phyloP scores from a whole-genome alignment of 1,140 invertebrate species.

The Orchestia grillus region DNA sequence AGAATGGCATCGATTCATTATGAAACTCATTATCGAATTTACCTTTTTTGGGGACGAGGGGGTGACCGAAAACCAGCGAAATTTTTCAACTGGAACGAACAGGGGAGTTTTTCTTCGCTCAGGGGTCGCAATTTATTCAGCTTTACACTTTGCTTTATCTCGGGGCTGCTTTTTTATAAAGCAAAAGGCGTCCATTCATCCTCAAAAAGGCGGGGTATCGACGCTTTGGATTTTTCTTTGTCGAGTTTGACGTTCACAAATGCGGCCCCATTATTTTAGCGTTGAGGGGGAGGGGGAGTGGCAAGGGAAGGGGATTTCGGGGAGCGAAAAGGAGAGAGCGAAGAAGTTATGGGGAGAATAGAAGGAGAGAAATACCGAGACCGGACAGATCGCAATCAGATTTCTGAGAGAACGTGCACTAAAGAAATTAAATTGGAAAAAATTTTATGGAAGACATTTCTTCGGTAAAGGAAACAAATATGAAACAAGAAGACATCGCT shows the following conservation, averaged over 20 bases:
- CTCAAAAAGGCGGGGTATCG: slow-evolving; percentile 51
- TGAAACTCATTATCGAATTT: slow-evolving; percentile 43
- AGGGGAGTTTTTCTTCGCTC: neutral
- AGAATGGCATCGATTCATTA: neutral
- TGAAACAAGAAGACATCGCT: neutral
- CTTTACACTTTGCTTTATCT: slow-evolving; percentile 55
- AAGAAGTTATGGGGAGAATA: neutral
- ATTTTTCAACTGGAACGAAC: slow-evolving; percentile 47
- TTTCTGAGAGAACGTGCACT: too few relatives aligned
- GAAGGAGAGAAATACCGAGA: neutral
- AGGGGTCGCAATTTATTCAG: slow-evolving; percentile 51
- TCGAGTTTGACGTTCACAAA: slow-evolving; percentile 56
- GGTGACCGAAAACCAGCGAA: slow-evolving; percentile 3
- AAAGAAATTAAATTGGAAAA: too few relatives aligned
- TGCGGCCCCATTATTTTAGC: slow-evolving; percentile 42
- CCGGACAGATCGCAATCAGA: too few relatives aligned
- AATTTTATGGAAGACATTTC: too few relatives aligned
- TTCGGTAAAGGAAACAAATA: too few relatives aligned
- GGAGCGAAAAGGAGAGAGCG: neutral
- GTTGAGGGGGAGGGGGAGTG: neutral
- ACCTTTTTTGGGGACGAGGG: slow-evolving; percentile 2
- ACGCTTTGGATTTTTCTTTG: slow-evolving; percentile 55
- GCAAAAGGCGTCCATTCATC: slow-evolving; percentile 56
- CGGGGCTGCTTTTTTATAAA: slow-evolving; percentile 33
- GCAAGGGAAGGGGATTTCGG: neutral